A percentile compares a stretch with the other conserved stretches of the same genome.
These are phyloP conservation scores for Macropus fuliginosus DNA, from an alignment of 2,797 vertebrate species.

Conservation along the genomic window DNA sequence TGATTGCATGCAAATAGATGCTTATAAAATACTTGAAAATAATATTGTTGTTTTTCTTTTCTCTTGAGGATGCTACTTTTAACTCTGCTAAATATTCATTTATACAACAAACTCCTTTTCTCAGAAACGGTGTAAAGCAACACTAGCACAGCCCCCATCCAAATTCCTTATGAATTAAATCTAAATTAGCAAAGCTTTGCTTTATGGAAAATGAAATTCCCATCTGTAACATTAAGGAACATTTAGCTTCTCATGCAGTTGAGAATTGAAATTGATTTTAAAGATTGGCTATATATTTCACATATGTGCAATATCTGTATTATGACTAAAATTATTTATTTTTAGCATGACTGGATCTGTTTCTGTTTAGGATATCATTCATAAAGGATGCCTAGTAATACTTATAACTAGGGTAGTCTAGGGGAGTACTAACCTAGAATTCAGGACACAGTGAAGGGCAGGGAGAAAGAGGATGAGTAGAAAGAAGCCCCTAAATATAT, in stretches of 20 bases:
- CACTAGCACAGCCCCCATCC: background rate
- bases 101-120: background rate
- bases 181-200: background rate
- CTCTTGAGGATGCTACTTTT: background rate
- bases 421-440: background rate
- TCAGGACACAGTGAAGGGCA: background rate
- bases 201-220: background rate
- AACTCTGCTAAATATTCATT: background rate
- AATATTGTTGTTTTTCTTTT: background rate
- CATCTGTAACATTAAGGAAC: background rate
- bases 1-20: background rate
- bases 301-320: background rate
- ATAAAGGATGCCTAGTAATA: background rate
- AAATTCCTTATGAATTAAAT: background rate
- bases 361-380: background rate
- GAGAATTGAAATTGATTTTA: background rate
- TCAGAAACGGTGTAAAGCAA: background rate
- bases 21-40: background rate
- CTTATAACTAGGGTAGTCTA: background rate
- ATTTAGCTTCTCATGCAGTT: background rate
- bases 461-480: background rate
- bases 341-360: background rate
- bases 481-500: background rate
- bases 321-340: background rate
- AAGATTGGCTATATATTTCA: background rate